Conservation (phyloP, 2,888 invertebrate species). For the Epirrhoe alternata region DNA sequence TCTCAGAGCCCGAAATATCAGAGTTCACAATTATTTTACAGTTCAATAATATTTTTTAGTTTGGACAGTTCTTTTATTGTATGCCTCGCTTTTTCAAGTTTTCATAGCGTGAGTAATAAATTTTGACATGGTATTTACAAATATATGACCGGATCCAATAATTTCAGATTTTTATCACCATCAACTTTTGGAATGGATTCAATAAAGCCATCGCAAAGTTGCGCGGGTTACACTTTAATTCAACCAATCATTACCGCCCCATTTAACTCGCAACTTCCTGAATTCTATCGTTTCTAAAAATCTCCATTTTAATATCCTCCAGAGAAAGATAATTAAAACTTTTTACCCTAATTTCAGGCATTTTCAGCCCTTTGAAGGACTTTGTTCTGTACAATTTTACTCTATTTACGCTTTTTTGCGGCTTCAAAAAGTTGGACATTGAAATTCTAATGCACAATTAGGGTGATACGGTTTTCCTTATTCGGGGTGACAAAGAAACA, state of each 20-base stretch:
- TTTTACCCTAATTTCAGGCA: slow-evolving; percentile 45
- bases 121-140: too few species aligned
- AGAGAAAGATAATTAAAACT: slow-evolving; percentile 45
- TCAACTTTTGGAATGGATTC: neutral
- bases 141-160: neutral
- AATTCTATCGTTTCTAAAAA: slow-evolving; percentile 42
- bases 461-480: slow-evolving; percentile 34
- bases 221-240: slow-evolving; percentile 22
- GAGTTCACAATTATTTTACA: too few species aligned
- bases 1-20: too few species aligned
- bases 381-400: slow-evolving; percentile 46
- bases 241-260: slow-evolving; percentile 37
- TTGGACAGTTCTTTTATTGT: too few species aligned
- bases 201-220: slow-evolving; percentile 9
- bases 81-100: too few species aligned
- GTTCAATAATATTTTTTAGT: too few species aligned
- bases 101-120: too few species aligned
- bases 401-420: slow-evolving; percentile 47
- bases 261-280: slow-evolving; percentile 37
- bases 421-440: slow-evolving; percentile 39
- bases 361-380: slow-evolving; percentile 46
- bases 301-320: slow-evolving; percentile 43
- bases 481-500: slow-evolving; percentile 24
- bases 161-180: neutral
- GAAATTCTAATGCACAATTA: slow-evolving; percentile 38